Base-by-base conservation (phyloP, 2,113 vertebrate species). In the Cyanoliseus patagonus region DNA sequence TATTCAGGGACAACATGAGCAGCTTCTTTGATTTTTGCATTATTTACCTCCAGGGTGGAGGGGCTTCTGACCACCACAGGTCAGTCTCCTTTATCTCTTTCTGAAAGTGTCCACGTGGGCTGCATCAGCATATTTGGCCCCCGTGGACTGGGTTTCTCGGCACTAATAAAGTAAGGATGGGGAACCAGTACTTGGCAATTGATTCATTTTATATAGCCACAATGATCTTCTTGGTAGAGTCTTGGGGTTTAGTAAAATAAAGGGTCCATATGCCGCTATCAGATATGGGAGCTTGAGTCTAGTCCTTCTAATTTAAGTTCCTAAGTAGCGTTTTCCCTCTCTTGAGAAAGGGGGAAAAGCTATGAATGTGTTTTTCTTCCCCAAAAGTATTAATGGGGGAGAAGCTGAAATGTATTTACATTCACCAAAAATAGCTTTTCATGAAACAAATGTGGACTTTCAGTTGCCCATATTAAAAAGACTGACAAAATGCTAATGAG, bases 201-300 rank as follows among this genome's bases (percentile, higher is more conserved):
- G 11, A 22, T 42, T 91, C 2, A 39, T 86, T 55, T 91, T 67
- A 63, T 61, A 2, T 18, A 67, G 8, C 23, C 33, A 61, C 10
- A n/a, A 1, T 55, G 14, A 16, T 46, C 18, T 52, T 35, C 24
- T 52, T 62, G 6, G 8, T 79, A 47, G 53, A 53, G 5, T 16
- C 28, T 42, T 37, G 23, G 18, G 5, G 3, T 66, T 95, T 80
- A 39, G 42, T 57, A 51, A 49, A 82, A 31, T 75, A 18, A 62
- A 52, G 7, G 9, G 5, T 87, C 20, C 0, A 0, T 47, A 19
- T 55, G 17, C 10, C 25, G 14, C 0, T 8, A 5, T 3, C 46
- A 22, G 37, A 22, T 68, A 6, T 8, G 69, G 11, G 6, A 77
- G 7, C 59, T 62, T 52, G 17, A 76, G 15, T 16, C 16, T 33